phyloP scores from a whole-genome alignment of 1,140 invertebrate genomes.

The Musca domestica region DNA sequence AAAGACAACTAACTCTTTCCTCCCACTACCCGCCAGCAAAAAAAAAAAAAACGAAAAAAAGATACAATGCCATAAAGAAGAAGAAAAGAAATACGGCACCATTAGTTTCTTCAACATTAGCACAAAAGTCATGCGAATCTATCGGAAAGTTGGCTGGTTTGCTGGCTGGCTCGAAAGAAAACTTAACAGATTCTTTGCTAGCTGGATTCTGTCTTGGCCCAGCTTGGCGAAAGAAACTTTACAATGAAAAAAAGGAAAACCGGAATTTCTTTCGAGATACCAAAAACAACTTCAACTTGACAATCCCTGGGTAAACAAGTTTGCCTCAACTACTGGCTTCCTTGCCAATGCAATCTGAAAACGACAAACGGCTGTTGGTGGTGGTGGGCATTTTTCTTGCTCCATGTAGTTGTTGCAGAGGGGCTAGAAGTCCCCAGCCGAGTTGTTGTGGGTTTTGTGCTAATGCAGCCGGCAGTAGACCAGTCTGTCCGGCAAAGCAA shows the following conservation, averaged over 20 bases:
- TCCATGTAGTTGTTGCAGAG: neutral
- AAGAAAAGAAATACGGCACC: neutral
- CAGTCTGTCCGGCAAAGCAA: neutral
- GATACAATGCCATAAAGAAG: neutral
- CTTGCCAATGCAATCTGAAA: too few relatives aligned
- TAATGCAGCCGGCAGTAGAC: neutral
- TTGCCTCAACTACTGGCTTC: slow-evolving; percentile 1
- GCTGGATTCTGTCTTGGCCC: neutral
- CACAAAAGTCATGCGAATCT: too few relatives aligned
- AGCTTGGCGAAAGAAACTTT: too few relatives aligned
- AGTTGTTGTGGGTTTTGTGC: neutral
- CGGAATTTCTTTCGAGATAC: too few relatives aligned
- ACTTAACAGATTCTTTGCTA: too few relatives aligned
- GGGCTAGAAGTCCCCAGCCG: neutral
- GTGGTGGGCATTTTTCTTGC: neutral
- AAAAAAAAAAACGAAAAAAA: neutral
- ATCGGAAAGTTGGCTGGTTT: too few relatives aligned
- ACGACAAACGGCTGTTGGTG: too few relatives aligned
- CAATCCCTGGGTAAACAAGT: slow-evolving; percentile 20
- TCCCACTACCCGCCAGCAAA: too few relatives aligned
- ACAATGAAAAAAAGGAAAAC: too few relatives aligned
- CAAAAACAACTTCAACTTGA: slow-evolving; percentile 16
- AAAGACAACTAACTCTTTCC: neutral
- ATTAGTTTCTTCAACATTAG: neutral
- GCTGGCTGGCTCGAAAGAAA: too few relatives aligned